Conservation (phyloP, 2,113 vertebrate species). For the Numenius arquata region DNA sequence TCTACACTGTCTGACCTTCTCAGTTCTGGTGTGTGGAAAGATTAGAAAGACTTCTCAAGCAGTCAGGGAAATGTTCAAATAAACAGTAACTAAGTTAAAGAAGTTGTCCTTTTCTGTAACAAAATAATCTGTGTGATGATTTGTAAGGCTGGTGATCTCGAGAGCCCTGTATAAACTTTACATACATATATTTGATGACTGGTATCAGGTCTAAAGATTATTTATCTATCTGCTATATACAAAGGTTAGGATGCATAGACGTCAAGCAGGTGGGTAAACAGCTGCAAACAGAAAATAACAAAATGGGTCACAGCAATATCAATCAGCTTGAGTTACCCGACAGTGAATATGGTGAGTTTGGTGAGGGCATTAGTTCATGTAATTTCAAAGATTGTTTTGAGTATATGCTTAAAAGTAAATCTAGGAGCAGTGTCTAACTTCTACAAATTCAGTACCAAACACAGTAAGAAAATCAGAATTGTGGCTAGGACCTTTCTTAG, state of each 20-base stretch:
- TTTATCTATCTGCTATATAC: background rate
- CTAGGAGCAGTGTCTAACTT: background rate
- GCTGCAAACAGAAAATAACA: background rate
- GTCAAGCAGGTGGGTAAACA: background rate
- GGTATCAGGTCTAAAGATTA: background rate
- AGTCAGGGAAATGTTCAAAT: background rate
- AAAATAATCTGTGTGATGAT: background rate
- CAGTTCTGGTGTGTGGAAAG: background rate
- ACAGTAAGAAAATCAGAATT: background rate
- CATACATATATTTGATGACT: background rate
- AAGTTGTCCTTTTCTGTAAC: background rate
- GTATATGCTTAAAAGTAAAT: background rate
- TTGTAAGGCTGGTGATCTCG: background rate
- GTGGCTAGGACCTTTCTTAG: background rate
- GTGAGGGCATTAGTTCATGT: background rate
- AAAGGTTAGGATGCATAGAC: background rate
- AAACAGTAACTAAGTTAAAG: background rate
- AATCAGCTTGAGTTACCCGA: background rate
- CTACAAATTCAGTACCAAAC: background rate
- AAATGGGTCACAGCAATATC: background rate
- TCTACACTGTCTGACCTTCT: background rate
- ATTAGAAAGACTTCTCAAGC: background rate
- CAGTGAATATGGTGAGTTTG: background rate
- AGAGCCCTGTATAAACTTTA: background rate
- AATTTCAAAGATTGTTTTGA: background rate